Base-by-base conservation (phyloP, 2,888 invertebrate genomes). In the Nipponacmea schrenckii region DNA sequence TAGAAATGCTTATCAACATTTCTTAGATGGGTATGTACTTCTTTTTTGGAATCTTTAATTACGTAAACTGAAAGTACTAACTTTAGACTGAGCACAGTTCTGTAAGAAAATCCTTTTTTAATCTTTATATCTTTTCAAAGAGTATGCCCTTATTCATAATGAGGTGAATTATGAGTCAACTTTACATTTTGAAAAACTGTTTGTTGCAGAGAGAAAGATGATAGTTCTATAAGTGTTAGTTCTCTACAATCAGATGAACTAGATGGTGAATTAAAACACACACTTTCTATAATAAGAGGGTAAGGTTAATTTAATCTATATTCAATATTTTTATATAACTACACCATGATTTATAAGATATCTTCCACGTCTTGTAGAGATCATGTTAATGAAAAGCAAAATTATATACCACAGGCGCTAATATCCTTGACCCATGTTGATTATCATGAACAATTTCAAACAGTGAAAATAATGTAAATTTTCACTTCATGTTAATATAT, bases 191-290 rank as follows among this genome's bases (percentile, higher is more conserved):
- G 31, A 31, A 50, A 50, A 50, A 14, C n/a, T 56, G 24, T 71
- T 14, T 68, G n/a, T 74, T 79, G 46, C 74, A 83, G 82, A 5
- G 80, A 78, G 66, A 83, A 84, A 67, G 84, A 84, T 45, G 84
- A 83, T 68, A 84, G 83, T 71, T 84, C 84, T 31, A 66, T 83
- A 17, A 81, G 81, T 67, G 82, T 84, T 50, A 85, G 85, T 73
- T 83, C 85, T 70, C 79, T 84, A 39, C 83, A 79, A 24, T 78
- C 80, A 46, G 83, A 85, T 71, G 85, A 82, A 64, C 75, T 80
- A 71, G 80, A 80, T 50, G 78, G 70, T n/a, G 80, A 82, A 17
- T 62, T 82, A 68, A 79, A 79, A 66, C 77, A 77, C 10, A 77
- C 80, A 12, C 73, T 79, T 24, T 71, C 73, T 45, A 68, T 67